phyloP scores from a whole-genome alignment of 2,888 invertebrate species.

The Stomorhina lunata region DNA sequence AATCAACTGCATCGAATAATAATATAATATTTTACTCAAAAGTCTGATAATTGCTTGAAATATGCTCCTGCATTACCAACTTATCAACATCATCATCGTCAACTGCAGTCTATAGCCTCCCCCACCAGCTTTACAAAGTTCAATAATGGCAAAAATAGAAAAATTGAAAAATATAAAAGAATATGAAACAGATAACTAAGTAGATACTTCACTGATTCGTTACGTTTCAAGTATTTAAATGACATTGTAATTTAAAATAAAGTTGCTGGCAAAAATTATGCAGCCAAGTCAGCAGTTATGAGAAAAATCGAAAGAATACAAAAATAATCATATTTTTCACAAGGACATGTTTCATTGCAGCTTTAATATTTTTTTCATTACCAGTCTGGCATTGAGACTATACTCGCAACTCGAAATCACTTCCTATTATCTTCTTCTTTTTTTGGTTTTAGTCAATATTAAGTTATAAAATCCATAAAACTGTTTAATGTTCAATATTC shows the following conservation, averaged over 20 bases:
- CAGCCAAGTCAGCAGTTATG: background rate
- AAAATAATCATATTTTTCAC: background rate
- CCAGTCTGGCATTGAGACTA: slow-evolving; percentile 53
- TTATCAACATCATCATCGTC: slow-evolving; percentile 37
- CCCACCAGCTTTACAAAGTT: slow-evolving; percentile 28
- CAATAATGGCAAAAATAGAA: background rate
- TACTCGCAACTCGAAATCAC: slow-evolving; percentile 1
- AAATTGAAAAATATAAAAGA: too few relatives aligned
- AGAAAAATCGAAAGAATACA: background rate
- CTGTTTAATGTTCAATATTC: slow-evolving; percentile 44
- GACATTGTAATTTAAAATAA: background rate
- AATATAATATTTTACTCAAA: background rate
- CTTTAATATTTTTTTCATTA: background rate
- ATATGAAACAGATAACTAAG: background rate
- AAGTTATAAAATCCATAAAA: slow-evolving; percentile 54
- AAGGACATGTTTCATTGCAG: slow-evolving; percentile 10
- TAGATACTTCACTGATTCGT: too few relatives aligned
- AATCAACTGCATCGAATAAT: background rate
- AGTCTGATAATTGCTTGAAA: slow-evolving; percentile 36
- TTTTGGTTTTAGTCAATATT: slow-evolving; percentile 41
- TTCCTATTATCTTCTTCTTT: background rate
- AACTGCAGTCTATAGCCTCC: too few relatives aligned
- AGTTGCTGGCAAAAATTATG: background rate
- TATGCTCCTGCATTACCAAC: slow-evolving; percentile 8
- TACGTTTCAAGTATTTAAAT: too few relatives aligned